phyloP scores from a whole-genome alignment of 2,113 vertebrate species.

The human (Homo sapiens) region GRCh38 chr6:88865501-88866000 shows the following conservation, averaged over 20 bases:
- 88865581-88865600: background rate
- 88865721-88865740: conserved; percentile 26
- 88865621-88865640: conserved; percentile 38
- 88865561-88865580: background rate
- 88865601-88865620: background rate
- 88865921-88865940: background rate
- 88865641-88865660: background rate
- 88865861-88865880: background rate
- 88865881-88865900: background rate
- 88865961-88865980: background rate
- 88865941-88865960: background rate
- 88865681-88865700: conserved; percentile 28
- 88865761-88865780: conserved; percentile 26
- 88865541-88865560: background rate
- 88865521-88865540: background rate
- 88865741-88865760: conserved; percentile 51
- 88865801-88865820: conserved; percentile 49
- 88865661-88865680: conserved; percentile 53
- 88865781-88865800: conserved; percentile 26
- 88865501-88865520: background rate
- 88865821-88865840: conserved; percentile 22
- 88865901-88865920: conserved; percentile 41
- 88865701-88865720: background rate
- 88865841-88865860: background rate
- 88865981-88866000: background rate